phyloP scores from a whole-genome alignment of 64 coral and sea anemone species.

The Hydrozoanthus tunicans region DNA sequence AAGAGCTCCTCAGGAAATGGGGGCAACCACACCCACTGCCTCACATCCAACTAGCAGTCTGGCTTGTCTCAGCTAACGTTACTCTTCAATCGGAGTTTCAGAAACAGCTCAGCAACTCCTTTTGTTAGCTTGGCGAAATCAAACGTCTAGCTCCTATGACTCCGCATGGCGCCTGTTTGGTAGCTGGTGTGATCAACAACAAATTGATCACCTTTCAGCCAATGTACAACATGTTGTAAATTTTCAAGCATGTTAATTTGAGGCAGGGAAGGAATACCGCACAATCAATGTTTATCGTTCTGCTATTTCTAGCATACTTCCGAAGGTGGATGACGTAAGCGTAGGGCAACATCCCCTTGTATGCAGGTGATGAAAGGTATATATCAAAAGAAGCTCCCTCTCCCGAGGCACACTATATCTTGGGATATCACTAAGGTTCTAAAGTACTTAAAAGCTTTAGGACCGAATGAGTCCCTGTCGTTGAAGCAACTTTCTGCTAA shows the following conservation, averaged over 20 bases:
- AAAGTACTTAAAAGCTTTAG: too few species aligned
- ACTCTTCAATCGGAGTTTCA: constrained; percentile 19
- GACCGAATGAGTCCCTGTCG: too few species aligned
- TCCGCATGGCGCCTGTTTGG: constrained; percentile 50
- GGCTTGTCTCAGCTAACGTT: constrained; percentile 50
- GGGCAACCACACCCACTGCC: constrained; percentile 15
- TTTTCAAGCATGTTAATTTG: not conserved
- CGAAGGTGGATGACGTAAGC: not conserved
- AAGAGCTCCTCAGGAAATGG: not conserved
- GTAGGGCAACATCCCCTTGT: not conserved
- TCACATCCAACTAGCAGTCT: constrained; percentile 44
- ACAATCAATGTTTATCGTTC: constrained; percentile 16
- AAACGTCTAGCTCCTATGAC: constrained; percentile 25
- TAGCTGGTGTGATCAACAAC: constrained; percentile 52
- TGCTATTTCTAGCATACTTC: not conserved
- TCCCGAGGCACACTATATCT: constrained; percentile 10
- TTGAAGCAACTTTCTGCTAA: too few species aligned
- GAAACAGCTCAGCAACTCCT: not conserved
- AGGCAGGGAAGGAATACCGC: not conserved
- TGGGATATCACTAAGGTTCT: constrained; percentile 17
- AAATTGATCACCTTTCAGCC: not conserved
- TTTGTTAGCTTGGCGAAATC: constrained; percentile 32
- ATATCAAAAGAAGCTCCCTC: not conserved
- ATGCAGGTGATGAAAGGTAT: not conserved
- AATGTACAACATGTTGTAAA: not conserved